These are phyloP conservation scores for Drosophila paranaensis DNA, from an alignment of 2,888 invertebrate species.

Conservation along the genomic window DNA sequence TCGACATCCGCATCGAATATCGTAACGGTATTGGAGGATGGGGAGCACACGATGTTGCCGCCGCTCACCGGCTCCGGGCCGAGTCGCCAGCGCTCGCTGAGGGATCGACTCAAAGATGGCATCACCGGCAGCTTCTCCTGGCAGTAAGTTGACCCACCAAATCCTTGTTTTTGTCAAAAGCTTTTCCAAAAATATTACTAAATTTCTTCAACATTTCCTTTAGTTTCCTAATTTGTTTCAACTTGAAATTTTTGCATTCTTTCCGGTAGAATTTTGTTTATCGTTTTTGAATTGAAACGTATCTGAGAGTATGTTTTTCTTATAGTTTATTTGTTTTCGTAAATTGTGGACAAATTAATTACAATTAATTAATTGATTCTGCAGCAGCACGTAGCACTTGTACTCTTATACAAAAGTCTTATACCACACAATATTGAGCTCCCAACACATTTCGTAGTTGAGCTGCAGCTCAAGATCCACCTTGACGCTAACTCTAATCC, in stretches of 20 bases:
- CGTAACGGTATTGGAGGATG: slow-evolving; percentile 76
- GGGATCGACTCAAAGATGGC: slow-evolving; percentile 91
- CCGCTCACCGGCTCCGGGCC: slow-evolving; percentile 86
- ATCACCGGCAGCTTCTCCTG: slow-evolving; percentile 92
- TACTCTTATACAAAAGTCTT: slow-evolving; percentile 28
- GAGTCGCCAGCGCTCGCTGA: slow-evolving; percentile 90
- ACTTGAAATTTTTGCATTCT: slow-evolving; percentile 20
- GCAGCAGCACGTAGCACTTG: slow-evolving; percentile 37
- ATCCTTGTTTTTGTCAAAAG: slow-evolving; percentile 38
- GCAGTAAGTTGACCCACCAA: slow-evolving; percentile 88
- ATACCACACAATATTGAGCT: slow-evolving; percentile 15
- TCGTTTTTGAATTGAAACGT: slow-evolving; percentile 9
- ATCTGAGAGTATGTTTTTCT: slow-evolving; percentile 11
- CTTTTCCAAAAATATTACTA: neutral
- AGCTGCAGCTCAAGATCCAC: slow-evolving; percentile 9
- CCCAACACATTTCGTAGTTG: slow-evolving; percentile 27
- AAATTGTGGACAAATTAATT: slow-evolving; percentile 8
- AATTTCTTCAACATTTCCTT: neutral
- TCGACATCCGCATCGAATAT: slow-evolving; percentile 83
- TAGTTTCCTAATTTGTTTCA: slow-evolving; percentile 15
- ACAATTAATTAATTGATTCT: slow-evolving; percentile 3
- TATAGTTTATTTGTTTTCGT: slow-evolving; percentile 22
- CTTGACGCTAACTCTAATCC: slow-evolving; percentile 15
- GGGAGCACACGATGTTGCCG: slow-evolving; percentile 82
- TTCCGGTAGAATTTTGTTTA: slow-evolving; percentile 10